Evolutionary conservation across 1,140 invertebrate species (phyloP).

Genomic region (Phortica variegata): DNA sequence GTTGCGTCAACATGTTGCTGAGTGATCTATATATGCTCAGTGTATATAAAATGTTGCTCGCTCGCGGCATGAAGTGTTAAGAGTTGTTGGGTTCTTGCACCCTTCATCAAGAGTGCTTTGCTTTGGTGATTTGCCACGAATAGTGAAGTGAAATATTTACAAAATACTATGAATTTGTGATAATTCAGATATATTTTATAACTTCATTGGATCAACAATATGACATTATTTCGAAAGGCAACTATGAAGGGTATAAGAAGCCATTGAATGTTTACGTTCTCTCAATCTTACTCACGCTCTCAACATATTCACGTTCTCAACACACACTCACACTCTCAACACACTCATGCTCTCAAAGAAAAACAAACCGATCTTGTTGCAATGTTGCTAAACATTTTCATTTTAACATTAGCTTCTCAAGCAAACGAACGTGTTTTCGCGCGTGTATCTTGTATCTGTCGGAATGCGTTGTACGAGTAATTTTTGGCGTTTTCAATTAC

Average conservation of each 20-base stretch:
- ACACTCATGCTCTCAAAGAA: background rate
- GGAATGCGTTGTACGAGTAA: too few relatives aligned
- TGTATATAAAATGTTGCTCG: slow-evolving; percentile 4
- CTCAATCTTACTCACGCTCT: slow-evolving; percentile 5
- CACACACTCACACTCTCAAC: background rate
- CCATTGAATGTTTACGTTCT: too few relatives aligned
- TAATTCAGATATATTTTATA: too few relatives aligned
- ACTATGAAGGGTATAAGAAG: too few relatives aligned
- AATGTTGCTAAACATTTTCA: slow-evolving; percentile 24
- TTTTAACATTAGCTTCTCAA: slow-evolving; percentile 9
- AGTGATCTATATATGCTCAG: slow-evolving; percentile 2
- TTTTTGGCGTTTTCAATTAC: too few relatives aligned
- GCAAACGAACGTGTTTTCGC: slow-evolving; percentile 5
- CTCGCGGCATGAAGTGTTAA: background rate
- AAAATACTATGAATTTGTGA: too few relatives aligned
- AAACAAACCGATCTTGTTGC: background rate
- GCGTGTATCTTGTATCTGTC: slow-evolving; percentile 5
- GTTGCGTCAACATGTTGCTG: slow-evolving; percentile 18
- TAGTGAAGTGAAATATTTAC: too few relatives aligned
- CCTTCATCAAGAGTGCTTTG: too few relatives aligned
- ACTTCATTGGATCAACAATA: too few relatives aligned
- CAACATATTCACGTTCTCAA: background rate
- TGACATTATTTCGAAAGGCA: too few relatives aligned
- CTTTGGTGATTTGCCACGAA: too few relatives aligned
- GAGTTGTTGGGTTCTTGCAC: too few relatives aligned